Percentiles rank a stretch among this genome's conserved stretches.
Evolutionary conservation across 2,797 vertebrate species (phyloP).

Genomic region (Pseudomugil gertrudae): DNA sequence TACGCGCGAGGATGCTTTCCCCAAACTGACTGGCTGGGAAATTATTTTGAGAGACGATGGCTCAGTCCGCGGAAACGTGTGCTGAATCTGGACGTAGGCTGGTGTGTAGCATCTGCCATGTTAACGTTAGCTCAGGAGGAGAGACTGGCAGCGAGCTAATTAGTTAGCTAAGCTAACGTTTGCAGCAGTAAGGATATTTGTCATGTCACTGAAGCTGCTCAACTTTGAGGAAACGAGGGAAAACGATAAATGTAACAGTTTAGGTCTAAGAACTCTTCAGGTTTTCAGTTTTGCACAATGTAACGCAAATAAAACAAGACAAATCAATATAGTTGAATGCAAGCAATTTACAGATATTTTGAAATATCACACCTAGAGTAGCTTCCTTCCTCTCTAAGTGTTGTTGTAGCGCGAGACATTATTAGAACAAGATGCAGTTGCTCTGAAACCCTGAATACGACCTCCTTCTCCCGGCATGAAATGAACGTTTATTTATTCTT

Average conservation of each 20-base stretch:
- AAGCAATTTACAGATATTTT: conserved; percentile 15
- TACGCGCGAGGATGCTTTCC: conserved; percentile 58
- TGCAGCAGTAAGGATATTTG: conserved; percentile 29
- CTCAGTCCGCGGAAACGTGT: conserved; percentile 89
- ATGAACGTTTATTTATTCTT: neutral
- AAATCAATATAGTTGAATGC: conserved; percentile 9
- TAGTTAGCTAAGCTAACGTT: conserved; percentile 74
- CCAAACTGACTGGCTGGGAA: conserved; percentile 77
- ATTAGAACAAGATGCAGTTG: neutral
- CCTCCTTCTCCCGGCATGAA: neutral
- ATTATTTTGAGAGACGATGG: conserved; percentile 84
- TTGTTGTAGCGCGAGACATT: conserved; percentile 9
- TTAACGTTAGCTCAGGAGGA: conserved; percentile 64
- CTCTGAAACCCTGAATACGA: neutral
- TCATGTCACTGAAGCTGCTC: conserved; percentile 43
- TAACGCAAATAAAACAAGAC: conserved; percentile 2
- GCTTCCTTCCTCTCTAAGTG: conserved; percentile 1
- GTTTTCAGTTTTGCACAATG: neutral
- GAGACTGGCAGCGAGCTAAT: conserved; percentile 70
- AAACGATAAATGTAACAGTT: neutral
- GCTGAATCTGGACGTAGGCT: conserved; percentile 93
- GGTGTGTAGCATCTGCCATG: conserved; percentile 89
- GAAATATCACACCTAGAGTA: conserved; percentile 5
- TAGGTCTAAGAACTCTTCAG: neutral
- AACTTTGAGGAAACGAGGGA: conserved; percentile 16